Conservation (phyloP, 1,140 invertebrate species). For the Listronotus bonariensis region DNA sequence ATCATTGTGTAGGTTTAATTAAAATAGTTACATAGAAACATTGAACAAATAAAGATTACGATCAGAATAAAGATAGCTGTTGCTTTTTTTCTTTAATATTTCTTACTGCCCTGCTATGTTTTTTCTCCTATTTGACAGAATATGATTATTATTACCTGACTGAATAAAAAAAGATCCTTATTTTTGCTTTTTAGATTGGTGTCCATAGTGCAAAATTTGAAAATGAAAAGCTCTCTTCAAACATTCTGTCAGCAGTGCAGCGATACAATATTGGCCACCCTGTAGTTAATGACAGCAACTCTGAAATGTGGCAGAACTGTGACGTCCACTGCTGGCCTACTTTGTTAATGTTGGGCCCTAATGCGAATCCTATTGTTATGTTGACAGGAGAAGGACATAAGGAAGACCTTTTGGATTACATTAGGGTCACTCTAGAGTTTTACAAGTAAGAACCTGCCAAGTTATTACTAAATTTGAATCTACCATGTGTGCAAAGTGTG, state of each 20-base stretch:
- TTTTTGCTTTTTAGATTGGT: slow-evolving; percentile 68
- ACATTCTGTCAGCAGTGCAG: slow-evolving; percentile 80
- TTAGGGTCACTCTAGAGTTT: slow-evolving; percentile 66
- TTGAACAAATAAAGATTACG: no score
- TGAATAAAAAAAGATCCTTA: neutral
- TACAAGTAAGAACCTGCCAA: slow-evolving; percentile 59
- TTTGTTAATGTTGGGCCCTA: slow-evolving; percentile 79
- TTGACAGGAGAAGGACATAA: slow-evolving; percentile 85
- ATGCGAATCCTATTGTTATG: slow-evolving; percentile 71
- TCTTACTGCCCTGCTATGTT: no score
- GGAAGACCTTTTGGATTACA: slow-evolving; percentile 70
- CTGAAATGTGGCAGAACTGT: slow-evolving; percentile 75
- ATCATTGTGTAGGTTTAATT: no score
- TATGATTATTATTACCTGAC: no score
- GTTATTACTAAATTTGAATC: no score
- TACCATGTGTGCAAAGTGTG: no score
- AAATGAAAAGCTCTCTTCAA: slow-evolving; percentile 82
- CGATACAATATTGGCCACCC: slow-evolving; percentile 87
- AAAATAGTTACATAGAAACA: no score
- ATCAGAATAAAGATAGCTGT: no score
- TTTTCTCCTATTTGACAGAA: no score
- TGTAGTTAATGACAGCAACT: slow-evolving; percentile 82
- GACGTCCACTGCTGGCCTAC: slow-evolving; percentile 91
- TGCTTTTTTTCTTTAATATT: no score
- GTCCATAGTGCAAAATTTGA: slow-evolving; percentile 94